A percentile compares a stretch with the other conserved stretches of the same genome.
Conservation (phyloP, 1,140 invertebrate genomes). For the Drosophila repletoides region DNA sequence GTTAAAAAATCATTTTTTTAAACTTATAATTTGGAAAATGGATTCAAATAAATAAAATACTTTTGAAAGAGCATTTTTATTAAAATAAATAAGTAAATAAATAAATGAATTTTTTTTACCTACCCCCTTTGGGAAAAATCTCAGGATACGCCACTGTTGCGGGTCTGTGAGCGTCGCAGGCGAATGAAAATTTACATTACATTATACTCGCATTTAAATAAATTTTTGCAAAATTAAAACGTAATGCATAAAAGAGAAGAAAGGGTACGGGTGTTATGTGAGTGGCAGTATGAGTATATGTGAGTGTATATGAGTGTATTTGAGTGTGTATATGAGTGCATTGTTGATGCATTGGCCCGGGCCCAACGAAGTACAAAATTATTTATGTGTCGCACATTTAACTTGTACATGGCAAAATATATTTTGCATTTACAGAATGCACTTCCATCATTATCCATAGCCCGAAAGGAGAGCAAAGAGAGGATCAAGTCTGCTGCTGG, state of each 20-base stretch:
- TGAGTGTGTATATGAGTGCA: constrained; percentile 26
- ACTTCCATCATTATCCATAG: constrained; percentile 74
- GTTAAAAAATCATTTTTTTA: no score
- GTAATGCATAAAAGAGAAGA: constrained; percentile 60
- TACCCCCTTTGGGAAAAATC: no score
- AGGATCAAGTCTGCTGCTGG: constrained; percentile 15
- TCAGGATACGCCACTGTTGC: no score
- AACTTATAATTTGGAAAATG: no score
- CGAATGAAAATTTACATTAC: constrained; percentile 77
- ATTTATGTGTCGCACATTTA: constrained; percentile 79
- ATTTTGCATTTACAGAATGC: constrained; percentile 79
- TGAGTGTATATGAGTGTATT: neutral
- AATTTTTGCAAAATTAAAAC: constrained; percentile 79
- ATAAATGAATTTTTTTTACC: no score
- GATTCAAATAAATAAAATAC: no score
- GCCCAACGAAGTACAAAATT: constrained; percentile 59
- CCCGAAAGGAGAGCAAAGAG: neutral
- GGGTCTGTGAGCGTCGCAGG: constrained; percentile 5
- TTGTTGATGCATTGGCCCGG: constrained; percentile 63
- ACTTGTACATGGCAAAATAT: constrained; percentile 78
- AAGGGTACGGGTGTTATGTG: constrained; percentile 5
- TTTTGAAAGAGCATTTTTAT: no score
- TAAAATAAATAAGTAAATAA: no score
- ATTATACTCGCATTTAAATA: constrained; percentile 79
- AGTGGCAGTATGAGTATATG: neutral